Conservation (phyloP, 53 echinoderm and acorn worm genomes). For the Stichopus horrens region DNA sequence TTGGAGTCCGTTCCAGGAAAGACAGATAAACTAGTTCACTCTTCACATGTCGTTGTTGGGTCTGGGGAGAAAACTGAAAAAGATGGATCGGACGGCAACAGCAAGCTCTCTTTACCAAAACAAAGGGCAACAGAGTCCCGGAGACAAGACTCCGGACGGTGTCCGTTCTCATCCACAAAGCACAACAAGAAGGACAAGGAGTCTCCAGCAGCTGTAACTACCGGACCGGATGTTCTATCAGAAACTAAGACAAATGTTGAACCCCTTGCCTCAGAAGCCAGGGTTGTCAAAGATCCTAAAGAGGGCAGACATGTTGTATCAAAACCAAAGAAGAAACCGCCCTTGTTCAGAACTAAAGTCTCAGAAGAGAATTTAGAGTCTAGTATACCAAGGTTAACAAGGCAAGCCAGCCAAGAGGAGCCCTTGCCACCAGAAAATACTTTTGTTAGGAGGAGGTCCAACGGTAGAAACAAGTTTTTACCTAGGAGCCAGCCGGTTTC, state of each 20-base stretch:
- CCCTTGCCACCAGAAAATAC: conserved; percentile 53
- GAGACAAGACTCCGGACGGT: conserved; percentile 22
- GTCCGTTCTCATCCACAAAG: not conserved
- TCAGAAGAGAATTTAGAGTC: conserved; percentile 45
- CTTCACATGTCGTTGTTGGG: not conserved
- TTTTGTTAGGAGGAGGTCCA: conserved; percentile 62
- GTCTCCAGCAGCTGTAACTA: not conserved
- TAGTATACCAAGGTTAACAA: conserved; percentile 56
- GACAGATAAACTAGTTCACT: conserved; percentile 8
- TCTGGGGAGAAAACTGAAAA: not conserved
- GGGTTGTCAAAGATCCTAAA: not conserved
- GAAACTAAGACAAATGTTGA: not conserved
- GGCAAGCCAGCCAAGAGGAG: conserved; percentile 90
- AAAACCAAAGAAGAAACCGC: conserved; percentile 44
- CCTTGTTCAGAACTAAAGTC: conserved; percentile 36
- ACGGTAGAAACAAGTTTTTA: conserved; percentile 69
- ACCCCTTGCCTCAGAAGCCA: not conserved
- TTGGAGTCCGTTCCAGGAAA: conserved; percentile 24
- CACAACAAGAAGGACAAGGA: not conserved
- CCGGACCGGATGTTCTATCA: not conserved
- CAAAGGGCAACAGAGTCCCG: not conserved
- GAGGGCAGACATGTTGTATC: not conserved
- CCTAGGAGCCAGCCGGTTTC: conserved; percentile 79
- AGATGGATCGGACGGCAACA: not conserved
- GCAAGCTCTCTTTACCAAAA: not conserved